Evolutionary conservation across 1,140 invertebrate genomes (phyloP).

Genomic region (Formica selysi): DNA sequence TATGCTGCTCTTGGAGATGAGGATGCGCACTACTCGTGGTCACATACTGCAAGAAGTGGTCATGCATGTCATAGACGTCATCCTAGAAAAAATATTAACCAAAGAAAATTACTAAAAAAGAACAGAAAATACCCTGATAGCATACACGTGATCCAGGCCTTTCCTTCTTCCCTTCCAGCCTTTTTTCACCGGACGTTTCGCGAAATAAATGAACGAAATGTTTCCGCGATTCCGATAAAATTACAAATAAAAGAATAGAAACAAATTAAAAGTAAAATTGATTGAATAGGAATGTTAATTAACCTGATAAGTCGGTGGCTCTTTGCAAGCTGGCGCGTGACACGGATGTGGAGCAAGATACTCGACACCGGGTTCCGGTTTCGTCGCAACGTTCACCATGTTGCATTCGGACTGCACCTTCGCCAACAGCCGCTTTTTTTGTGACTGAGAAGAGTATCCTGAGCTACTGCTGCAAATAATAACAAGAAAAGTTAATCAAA

Average conservation of each 20-base stretch:
- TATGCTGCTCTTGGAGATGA: conserved; percentile 87
- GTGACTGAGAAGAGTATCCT: conserved; percentile 89
- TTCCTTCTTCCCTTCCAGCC: background rate
- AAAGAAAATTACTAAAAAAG: conserved; percentile 68
- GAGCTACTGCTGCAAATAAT: conserved; percentile 78
- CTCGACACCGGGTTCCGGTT: conserved; percentile 85
- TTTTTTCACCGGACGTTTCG: background rate
- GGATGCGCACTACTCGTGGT: conserved; percentile 85
- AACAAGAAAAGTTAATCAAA: background rate
- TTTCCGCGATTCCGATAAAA: background rate
- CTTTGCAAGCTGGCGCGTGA: conserved; percentile 86
- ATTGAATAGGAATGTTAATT: conserved; percentile 29
- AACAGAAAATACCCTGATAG: background rate
- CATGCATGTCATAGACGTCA: conserved; percentile 85
- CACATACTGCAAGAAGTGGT: conserved; percentile 87
- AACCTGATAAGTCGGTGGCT: conserved; percentile 86
- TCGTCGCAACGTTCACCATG: conserved; percentile 86
- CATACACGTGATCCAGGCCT: background rate
- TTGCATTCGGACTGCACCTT: conserved; percentile 95
- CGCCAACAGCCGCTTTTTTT: conserved; percentile 95
- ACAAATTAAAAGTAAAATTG: background rate
- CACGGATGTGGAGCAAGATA: conserved; percentile 85
- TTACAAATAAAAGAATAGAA: conserved; percentile 4
- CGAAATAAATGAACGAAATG: background rate
- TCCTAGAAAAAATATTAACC: conserved; percentile 82